phyloP scores from a whole-genome alignment of 2,113 vertebrate species.

The Natator depressus region DNA sequence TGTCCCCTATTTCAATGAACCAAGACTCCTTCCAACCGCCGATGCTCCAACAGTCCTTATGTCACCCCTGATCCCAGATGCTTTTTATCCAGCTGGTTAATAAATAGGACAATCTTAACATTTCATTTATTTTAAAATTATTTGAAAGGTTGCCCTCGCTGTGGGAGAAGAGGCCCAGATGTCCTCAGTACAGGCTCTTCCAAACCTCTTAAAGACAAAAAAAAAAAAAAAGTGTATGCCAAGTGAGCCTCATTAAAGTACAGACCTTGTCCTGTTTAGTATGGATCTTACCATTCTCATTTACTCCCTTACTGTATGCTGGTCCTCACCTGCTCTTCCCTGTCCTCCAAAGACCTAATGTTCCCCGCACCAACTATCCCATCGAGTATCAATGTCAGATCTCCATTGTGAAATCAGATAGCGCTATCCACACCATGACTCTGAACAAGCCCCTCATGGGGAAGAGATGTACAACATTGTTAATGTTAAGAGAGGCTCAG shows the following conservation, averaged over 20 bases:
- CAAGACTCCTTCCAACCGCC: not conserved
- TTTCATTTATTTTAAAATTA: not conserved
- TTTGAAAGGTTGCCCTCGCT: not conserved
- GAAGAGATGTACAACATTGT: not conserved
- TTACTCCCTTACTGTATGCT: not conserved
- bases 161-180: not conserved
- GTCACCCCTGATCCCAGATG: fast-evolving
- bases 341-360: not conserved
- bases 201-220: not conserved
- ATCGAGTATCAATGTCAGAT: not conserved
- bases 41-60: not conserved
- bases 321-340: not conserved
- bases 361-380: not conserved
- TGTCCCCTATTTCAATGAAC: not conserved
- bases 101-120: fast-evolving
- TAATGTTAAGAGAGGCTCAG: not conserved
- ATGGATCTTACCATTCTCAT: not conserved
- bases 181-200: fast-evolving
- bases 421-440: not conserved
- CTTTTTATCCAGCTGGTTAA: not conserved
- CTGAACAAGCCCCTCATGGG: fast-evolving
- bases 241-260: not conserved
- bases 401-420: not conserved
- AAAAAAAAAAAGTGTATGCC: not conserved
- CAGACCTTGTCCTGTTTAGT: not conserved